Base-by-base conservation (phyloP, 1,140 invertebrate genomes). In the Bombus picipes region DNA sequence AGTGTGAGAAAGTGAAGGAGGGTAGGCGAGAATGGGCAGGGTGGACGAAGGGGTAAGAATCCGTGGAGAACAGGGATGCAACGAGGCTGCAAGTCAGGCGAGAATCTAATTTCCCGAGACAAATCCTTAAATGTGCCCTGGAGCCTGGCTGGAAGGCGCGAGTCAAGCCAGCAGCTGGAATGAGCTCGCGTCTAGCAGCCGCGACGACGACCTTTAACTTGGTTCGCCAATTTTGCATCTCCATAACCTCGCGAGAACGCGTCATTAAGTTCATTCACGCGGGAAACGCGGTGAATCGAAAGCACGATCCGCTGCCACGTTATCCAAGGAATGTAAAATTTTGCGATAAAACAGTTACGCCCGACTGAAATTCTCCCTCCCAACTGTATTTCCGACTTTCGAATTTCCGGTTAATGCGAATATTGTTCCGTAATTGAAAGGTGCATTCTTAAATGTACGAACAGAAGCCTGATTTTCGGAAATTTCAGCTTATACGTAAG, bases 71-170 rank as follows among this genome's bases (percentile, higher is more conserved):
- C 78, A 79, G 88, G 78, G 87, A 89, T 88, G 82, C 91, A 91
- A 93, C 91, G 88, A 90, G 82, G 92, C 91, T 93, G 93, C 93
- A 94, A 94, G 93, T 94, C 93, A 92, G 90, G 92, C 93, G 93
- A 94, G 92, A 95, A 95, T 95, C 94, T 95, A 94, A 95, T 95
- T 95, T 95, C 93, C 94, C 94, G 94, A 93, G 94, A 95, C 93
- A 94, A 94, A 95, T 95, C 92, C 93, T 94, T 94, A 95, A 95
- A 93, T 94, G 92, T 94, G 91, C 92, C 94, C 93, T 78, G 91
- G 90, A 94, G 94, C 91, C 82, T 87, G 80, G 89, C 87, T 87
- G 86, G 84, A 90, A 92, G 90, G 91, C 83, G 90, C 87, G 88
- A 88, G 86, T 81, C 88, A 59, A 43, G 65, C 71, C 73, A 79